Evolutionary conservation across 1,140 invertebrate genomes (phyloP), one percentile per base, ranked within the genome.

Genomic region (Mamestra configurata): DNA sequence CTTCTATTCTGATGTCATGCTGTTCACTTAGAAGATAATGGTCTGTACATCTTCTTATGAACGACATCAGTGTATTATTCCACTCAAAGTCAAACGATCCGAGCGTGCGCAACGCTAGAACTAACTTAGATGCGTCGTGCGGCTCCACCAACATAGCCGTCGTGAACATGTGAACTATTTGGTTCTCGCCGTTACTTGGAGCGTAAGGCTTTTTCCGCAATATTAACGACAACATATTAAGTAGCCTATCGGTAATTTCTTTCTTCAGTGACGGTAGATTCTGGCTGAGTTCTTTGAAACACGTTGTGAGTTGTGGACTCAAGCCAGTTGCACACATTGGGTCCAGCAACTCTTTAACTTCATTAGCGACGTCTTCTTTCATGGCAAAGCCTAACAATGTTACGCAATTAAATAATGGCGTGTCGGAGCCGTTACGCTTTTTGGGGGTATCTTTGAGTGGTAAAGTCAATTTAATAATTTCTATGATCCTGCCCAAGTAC

Each of bases 1-100:
- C 98, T 95, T 99, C 99, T 70, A 99, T 92, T 7, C 99, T 96
- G 7, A 99, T 97, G 90, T 99, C 98, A 84, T 97, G 97, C 85
- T 98, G 97, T 87, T 99, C 99, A 88, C 97, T 98, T 3, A 97
- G 97, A n/a, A 99, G 95, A 90, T 99, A 99, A 91, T 98, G 96
- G 88, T 99, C 98, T 4, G 98, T 98, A 95, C 98, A 99, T 80
- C 98, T 96, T 73, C 97, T 96, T 0, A 99, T 98, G 95, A 99
- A 99, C 86, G 98, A 98, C 84, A 99, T 96, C 77, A 99, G 94
- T 37, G 98, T 98, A 92, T 99, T 98, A 90, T 99, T 98, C 64
- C 98, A 98, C 91, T 99, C 98, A 95, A 99, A 99, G 94, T 99
- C 98, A 93, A 99, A 99, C 2, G 97, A 98, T 6, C 99, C 99